phyloP scores from a whole-genome alignment of 2,888 invertebrate genomes.

The Monochamus alternatus region DNA sequence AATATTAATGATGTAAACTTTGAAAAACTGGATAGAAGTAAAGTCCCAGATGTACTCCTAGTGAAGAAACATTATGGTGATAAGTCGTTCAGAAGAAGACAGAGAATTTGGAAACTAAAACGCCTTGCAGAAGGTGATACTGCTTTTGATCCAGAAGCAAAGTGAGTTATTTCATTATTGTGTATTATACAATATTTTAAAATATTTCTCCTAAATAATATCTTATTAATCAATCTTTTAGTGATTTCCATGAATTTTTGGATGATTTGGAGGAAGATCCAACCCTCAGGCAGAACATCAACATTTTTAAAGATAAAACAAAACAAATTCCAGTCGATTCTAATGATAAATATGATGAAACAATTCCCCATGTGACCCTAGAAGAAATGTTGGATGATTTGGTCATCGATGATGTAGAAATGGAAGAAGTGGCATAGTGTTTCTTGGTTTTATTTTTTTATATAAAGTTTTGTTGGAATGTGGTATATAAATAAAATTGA shows the following conservation, averaged over 20 bases:
- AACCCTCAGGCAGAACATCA: slow-evolving; percentile 90
- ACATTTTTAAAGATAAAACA: slow-evolving; percentile 85
- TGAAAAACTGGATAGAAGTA: slow-evolving; percentile 82
- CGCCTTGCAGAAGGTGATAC: slow-evolving; percentile 84
- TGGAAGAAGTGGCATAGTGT: slow-evolving; percentile 72
- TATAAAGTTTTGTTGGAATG: neutral
- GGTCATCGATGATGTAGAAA: slow-evolving; percentile 85
- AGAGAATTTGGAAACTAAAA: slow-evolving; percentile 92
- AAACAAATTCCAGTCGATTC: slow-evolving; percentile 75
- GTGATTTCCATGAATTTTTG: slow-evolving; percentile 95
- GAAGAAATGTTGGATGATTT: slow-evolving; percentile 96
- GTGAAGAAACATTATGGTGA: slow-evolving; percentile 93
- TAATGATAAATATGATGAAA: slow-evolving; percentile 74
- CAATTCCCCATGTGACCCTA: slow-evolving; percentile 84
- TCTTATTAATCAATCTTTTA: slow-evolving; percentile 66
- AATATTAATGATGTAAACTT: slow-evolving; percentile 94
- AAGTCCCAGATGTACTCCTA: slow-evolving; percentile 92
- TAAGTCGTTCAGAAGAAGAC: slow-evolving; percentile 79
- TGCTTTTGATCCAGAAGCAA: slow-evolving; percentile 76
- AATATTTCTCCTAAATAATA: neutral
- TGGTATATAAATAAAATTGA: too few species aligned
- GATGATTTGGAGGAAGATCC: slow-evolving; percentile 98
- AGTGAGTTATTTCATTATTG: slow-evolving; percentile 67
- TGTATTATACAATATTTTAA: neutral
- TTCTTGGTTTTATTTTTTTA: neutral